Conservation (phyloP, 2,113 vertebrate species). For the Neofelis nebulosa region DNA sequence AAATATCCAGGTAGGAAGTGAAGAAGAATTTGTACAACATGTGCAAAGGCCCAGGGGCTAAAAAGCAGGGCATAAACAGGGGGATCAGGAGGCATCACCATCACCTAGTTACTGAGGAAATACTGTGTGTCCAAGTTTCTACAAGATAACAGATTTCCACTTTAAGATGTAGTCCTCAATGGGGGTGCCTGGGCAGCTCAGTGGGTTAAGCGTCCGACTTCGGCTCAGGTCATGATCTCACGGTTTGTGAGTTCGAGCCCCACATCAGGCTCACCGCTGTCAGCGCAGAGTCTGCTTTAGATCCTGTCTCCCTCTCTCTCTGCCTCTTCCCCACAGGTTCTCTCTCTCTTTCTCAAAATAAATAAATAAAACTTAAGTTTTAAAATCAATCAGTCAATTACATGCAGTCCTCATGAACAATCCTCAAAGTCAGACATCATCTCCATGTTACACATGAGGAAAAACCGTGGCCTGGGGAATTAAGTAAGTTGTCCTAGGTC, state of each 20-base stretch:
- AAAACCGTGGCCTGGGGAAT: neutral
- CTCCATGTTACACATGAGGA: neutral
- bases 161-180: neutral
- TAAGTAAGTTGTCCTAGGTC: neutral
- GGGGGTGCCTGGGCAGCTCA: neutral
- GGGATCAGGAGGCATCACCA: neutral
- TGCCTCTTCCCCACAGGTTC: neutral
- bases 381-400: neutral
- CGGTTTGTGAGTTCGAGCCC: neutral
- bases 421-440: neutral
- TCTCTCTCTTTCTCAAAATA: neutral
- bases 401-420: neutral
- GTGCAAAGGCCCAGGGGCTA: neutral
- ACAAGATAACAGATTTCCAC: neutral
- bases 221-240: neutral
- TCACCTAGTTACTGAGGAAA: neutral
- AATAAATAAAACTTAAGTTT: neutral
- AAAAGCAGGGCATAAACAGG: neutral
- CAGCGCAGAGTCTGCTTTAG: neutral
- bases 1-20: neutral
- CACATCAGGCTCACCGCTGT: accelerated
- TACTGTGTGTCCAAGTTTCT: neutral
- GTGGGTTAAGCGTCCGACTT: neutral
- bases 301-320: neutral
- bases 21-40: neutral